Evolutionary conservation across 2,888 invertebrate genomes (phyloP), one percentile per base, ranked within the genome.

Genomic region (Rotaria socialis): DNA sequence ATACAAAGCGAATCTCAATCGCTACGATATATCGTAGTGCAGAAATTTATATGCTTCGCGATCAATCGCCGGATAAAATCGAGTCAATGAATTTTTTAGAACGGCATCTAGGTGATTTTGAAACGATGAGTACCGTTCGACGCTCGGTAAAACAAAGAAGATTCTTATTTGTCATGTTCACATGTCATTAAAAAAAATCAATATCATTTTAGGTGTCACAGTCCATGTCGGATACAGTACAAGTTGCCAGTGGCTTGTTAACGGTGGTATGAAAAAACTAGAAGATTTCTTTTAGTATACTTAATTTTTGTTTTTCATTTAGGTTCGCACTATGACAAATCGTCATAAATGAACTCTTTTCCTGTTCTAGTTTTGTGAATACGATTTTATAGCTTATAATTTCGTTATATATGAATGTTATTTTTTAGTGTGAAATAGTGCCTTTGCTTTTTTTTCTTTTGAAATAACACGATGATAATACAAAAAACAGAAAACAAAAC

Each of bases 1-100:
- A 97, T 90, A 94, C 94, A 0, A 94, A 96, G 87, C 93, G 97
- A 88, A 92, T 95, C 86, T 94, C 94, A 19, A 91, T 97, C 87
- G 96, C 95, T 2, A 94, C 94, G 84, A 94, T 96, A 86, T 96
- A 96, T 91, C 96, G 96, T 92, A 93, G 94, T 86, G 94, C 95
- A 0, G 96, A 97, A 92, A 91, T 97, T n/a, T 95, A 94, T 91
- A 94, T 96, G 92, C 91, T 96, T 86, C 96, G 96, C 90, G 97
- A 97, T 90, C 93, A 92, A 86, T 95, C 95, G 16, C 92, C 92
- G 50, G 94, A 94, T 88, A 93, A 93, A 89, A 91, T 90, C 87
- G 93, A 94, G 80, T 96, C 96, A 0, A 95, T 95, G 94, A 92
- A 92, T 88, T 97, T 96, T 91, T 93, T 97, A 58, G 93, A 75